Evolutionary conservation across 2,113 vertebrate species (phyloP), one percentile per base, ranked within the genome.

Genomic region (Corapipo altera): DNA sequence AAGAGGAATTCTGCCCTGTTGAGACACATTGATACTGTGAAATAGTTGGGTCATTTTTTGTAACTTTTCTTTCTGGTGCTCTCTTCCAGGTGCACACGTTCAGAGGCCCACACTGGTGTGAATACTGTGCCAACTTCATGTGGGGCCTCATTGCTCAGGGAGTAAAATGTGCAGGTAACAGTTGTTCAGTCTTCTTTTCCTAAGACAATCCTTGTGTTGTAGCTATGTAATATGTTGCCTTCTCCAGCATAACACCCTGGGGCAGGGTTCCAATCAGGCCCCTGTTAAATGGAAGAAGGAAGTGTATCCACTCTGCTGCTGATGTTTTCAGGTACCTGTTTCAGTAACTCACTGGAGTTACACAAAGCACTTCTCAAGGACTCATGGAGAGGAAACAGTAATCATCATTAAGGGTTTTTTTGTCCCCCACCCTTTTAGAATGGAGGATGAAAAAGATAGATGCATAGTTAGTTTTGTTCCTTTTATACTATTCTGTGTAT

Each of bases 111-210:
- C 99, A 99, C 95, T 99, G 99, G 99, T 99, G 99, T 97, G 99
- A 99, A 85, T 99, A 99, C 97, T 99, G 99, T 87, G 99, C 99
- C 97, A 99, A 99, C 97, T 99, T 99, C 96, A 99, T 99, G 99
- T 99, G 99, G 99, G 99, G 99, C 77, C 99, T 99, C 91, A 99
- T 99, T 87, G 99, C 99, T 98, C 99, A 99, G 98, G 99, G 99
- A 97, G 99, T 99, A 91, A 99, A 99, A 97, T 99, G 99, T 98
- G 99, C 99, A 99, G 99, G 99, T 99, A 98, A 97, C 93, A 80
- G 66, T 94, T 35, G 10, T 71, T 87, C 30, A 18, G 11, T 69
- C n/a, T 44, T 79, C 64, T 61, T 66, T 70, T 58, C 27, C 54
- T 18, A 23, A n/a, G 61, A 26, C 55, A 17, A 12, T 39, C n/a